phyloP scores from a whole-genome alignment of 2,113 vertebrate genomes.

The Megaceryle maxima region DNA sequence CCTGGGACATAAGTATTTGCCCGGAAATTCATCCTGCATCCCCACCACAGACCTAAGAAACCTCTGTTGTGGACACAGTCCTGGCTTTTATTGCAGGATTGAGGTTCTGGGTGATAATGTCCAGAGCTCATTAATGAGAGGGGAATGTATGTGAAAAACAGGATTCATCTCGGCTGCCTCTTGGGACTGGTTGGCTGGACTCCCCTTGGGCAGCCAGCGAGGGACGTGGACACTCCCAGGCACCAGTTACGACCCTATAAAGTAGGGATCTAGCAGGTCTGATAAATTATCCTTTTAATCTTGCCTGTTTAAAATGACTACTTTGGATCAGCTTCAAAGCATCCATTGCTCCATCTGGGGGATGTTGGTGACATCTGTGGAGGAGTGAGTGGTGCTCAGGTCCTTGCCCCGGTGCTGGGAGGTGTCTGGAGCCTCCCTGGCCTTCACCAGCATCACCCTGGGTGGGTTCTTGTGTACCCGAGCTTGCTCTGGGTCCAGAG shows the following conservation, averaged over 20 bases:
- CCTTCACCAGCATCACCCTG: background rate
- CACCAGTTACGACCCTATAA: background rate
- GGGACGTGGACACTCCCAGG: accelerated
- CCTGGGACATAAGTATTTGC: background rate
- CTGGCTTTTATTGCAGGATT: background rate
- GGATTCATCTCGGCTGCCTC: accelerated
- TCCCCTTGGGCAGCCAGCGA: background rate
- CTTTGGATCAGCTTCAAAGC: background rate
- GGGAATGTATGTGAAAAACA: background rate
- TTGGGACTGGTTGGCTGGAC: accelerated
- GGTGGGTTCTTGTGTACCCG: accelerated
- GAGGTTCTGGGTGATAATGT: background rate
- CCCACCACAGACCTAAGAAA: background rate
- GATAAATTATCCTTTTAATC: background rate
- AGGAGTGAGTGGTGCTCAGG: accelerated
- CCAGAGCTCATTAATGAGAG: background rate
- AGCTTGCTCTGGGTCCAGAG: background rate
- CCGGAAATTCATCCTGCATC: background rate
- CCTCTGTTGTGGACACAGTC: accelerated
- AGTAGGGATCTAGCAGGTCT: background rate
- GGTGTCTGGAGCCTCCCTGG: background rate
- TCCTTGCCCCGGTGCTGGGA: background rate
- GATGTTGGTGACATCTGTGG: accelerated
- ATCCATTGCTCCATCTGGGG: accelerated
- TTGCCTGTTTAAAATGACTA: accelerated